Base-by-base conservation (phyloP, 2,113 vertebrate genomes). In the Charadrius vociferus region DNA sequence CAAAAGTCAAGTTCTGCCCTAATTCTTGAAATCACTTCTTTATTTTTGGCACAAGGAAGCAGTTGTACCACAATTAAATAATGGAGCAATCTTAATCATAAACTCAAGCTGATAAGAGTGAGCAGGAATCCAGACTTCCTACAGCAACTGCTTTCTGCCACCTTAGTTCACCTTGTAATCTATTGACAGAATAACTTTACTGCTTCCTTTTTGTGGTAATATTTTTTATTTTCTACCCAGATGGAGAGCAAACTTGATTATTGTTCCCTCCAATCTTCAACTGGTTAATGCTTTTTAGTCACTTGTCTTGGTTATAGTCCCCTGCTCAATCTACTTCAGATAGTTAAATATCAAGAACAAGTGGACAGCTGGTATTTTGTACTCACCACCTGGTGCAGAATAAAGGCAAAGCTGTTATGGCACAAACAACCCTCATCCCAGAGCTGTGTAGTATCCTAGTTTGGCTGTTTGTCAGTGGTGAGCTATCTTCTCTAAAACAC, bases 321-420 rank as follows among this genome's bases (percentile, higher is more conserved):
- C 14, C 52, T 67, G 26, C 41, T 91, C 61, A 27, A 15, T 78
- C n/a, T 34, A 9, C 52, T 85, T 47, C 18, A 56, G 32, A 37
- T 45, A 87, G 61, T 47, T 19, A 71, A 89, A 71, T 72, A 26
- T 30, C 67, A 73, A 90, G 59, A 41, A 65, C n/a, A 43, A 88
- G 65, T 15, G 80, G 56, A 45, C 63, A 92, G 94, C 86, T 95
- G 90, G 89, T 81, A 15, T 94, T 96, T 67, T 91, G 88, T 88
- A 39, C 56, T 84, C 21, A 4, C 41, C 83, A 89, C 61, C 83
- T 86, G 94, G 75, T 66, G 41, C 77, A 90, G 75, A 53, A 81
- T 18, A 63, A 34, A 90, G 86, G 63, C 79, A 83, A 95, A 95
- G 75, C 91, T 96, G 82, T 58, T n/a, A 17, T 2, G 14, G 82